phyloP scores from a whole-genome alignment of 2,113 vertebrate genomes.

The Aegypius monachus region DNA sequence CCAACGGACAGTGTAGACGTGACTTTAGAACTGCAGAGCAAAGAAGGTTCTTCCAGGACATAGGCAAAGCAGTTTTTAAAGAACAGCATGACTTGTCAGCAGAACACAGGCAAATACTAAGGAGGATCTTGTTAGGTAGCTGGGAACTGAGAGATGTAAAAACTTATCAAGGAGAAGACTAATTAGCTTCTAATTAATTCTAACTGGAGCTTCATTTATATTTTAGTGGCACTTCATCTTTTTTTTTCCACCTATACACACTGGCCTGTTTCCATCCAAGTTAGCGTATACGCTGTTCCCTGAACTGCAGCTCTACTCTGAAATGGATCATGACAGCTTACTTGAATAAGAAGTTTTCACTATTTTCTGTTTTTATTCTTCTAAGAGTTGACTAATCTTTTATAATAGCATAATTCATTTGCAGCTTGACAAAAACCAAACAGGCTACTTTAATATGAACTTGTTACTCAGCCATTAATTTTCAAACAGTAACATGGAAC shows the following conservation, averaged over 20 bases:
- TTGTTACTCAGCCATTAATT: not conserved
- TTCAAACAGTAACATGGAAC: not conserved
- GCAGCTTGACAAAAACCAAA: not conserved
- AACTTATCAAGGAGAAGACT: not conserved
- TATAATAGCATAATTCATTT: not conserved
- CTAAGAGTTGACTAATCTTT: not conserved
- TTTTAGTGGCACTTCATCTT: not conserved
- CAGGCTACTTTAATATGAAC: not conserved
- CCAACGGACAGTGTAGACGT: rapidly evolving
- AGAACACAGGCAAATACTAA: not conserved
- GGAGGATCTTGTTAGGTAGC: not conserved
- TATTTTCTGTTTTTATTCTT: not conserved
- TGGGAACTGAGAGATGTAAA: not conserved
- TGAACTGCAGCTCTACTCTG: not conserved
- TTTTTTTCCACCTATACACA: not conserved
- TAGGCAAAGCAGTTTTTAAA: not conserved
- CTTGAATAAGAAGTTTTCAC: not conserved
- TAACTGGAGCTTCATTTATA: not conserved
- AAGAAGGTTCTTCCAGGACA: not conserved
- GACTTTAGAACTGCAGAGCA: not conserved
- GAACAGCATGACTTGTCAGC: not conserved
- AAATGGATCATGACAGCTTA: not conserved
- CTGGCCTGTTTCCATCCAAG: not conserved
- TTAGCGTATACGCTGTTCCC: not conserved
- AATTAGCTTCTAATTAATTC: not conserved